Percentiles rank a stretch among this genome's conserved stretches.
Conservation (phyloP, 2,888 invertebrate genomes). For the Aquatica leii region DNA sequence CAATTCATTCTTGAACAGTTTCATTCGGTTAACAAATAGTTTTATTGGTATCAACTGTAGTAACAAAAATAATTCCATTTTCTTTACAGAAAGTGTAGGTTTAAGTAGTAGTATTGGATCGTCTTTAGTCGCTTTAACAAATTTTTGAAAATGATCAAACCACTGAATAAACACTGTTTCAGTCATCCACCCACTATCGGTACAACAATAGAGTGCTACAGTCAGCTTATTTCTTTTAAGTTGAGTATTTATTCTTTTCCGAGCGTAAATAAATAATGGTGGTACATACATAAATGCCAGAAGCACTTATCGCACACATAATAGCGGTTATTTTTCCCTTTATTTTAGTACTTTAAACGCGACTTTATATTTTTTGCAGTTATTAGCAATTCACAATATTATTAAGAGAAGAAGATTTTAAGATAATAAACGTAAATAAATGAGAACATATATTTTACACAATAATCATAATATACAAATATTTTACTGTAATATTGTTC, state of each 20-base stretch:
- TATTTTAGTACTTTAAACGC: background rate
- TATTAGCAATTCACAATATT: too few species aligned
- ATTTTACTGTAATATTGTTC: slow-evolving; percentile 56
- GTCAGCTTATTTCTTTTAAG: slow-evolving; percentile 16
- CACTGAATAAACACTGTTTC: slow-evolving; percentile 19
- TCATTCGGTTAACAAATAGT: too few species aligned
- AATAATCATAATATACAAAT: slow-evolving; percentile 59
- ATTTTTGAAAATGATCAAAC: slow-evolving; percentile 23
- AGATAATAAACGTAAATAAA: slow-evolving; percentile 14
- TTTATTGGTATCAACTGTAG: too few species aligned
- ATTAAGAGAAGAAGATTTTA: background rate
- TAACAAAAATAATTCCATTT: too few species aligned
- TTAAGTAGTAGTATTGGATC: slow-evolving; percentile 17
- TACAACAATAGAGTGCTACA: slow-evolving; percentile 21
- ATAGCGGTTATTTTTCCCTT: too few species aligned
- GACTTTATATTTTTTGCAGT: too few species aligned
- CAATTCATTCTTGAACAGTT: too few species aligned
- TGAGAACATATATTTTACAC: slow-evolving; percentile 55
- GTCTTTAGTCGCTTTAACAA: slow-evolving; percentile 10
- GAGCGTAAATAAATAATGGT: too few species aligned
- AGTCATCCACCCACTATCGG: slow-evolving; percentile 29
- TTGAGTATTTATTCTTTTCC: too few species aligned
- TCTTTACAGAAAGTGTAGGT: too few species aligned
- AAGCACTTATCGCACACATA: too few species aligned
- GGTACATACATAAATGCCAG: too few species aligned